Evolutionary conservation across 1,140 invertebrate genomes (phyloP).

Genomic region (Leucophenga varia): DNA sequence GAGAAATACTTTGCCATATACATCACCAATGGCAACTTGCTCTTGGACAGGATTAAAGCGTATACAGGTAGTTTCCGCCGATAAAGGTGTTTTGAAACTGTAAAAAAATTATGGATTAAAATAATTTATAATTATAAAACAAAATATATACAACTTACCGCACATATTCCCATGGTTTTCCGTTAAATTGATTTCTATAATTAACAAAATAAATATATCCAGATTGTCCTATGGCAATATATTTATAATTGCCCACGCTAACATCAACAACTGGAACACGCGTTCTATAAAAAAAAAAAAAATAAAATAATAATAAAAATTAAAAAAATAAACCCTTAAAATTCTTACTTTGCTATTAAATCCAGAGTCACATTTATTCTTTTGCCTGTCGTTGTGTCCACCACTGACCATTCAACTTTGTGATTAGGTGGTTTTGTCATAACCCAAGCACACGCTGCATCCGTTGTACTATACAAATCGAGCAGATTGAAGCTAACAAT

Average conservation of each 20-base stretch:
- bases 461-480: conserved; percentile 32
- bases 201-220: conserved; percentile 48
- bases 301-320: conserved; percentile 8
- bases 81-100: too few species aligned
- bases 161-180: conserved; percentile 28
- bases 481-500: conserved; percentile 36
- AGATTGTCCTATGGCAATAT: conserved; percentile 47
- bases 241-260: conserved; percentile 34
- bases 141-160: conserved; percentile 14
- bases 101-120: too few species aligned
- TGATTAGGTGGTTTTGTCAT: conserved; percentile 13
- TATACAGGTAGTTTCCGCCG: conserved; percentile 72
- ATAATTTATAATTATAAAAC: background rate
- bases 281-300: conserved; percentile 10
- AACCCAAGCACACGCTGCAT: conserved; percentile 36
- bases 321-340: background rate
- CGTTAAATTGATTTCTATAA: conserved; percentile 40
- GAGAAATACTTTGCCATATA: conserved; percentile 66
- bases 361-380: conserved; percentile 16
- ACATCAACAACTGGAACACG: conserved; percentile 30
- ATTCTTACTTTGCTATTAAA: conserved; percentile 26
- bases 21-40: conserved; percentile 71
- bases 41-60: conserved; percentile 69
- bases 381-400: conserved; percentile 29
- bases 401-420: conserved; percentile 22